Base-by-base conservation (phyloP, 2,797 vertebrate species). In the Cuculus canorus region DNA sequence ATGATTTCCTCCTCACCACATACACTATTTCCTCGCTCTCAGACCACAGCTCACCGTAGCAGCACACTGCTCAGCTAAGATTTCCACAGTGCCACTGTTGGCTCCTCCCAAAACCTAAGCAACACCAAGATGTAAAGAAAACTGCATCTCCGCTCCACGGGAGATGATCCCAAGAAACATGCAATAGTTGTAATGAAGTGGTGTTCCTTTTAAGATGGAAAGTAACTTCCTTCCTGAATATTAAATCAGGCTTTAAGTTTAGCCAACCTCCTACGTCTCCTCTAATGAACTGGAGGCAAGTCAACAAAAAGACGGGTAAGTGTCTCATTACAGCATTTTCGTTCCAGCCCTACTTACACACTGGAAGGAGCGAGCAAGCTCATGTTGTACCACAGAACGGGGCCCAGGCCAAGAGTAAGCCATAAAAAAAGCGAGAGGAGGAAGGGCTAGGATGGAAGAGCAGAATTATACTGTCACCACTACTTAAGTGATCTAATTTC, bases 201-300 rank as follows among this genome's bases (percentile, higher is more conserved):
- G 21, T 48, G 48, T 1, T 93, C 66, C 70, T 90, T 93, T 90
- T n/a, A 86, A 90, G 81, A 96, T 27, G 41, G 92, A 90, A 90
- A 90, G 73, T 66, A 94, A 84, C 87, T 95, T 96, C 96, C 95
- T 96, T 93, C 94, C 95, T 86, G 87, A 86, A 90, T 84, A 91
- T 88, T 90, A 95, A 93, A 84, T 11, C 85, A 57, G 80, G 77
- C 88, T 95, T 94, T 82, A 82, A 70, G 92, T 64, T 92, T 32
- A 93, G 90, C 95, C 92, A 96, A 3, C 77, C 91, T 95, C 91
- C 95, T 86, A 28, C 70, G 24, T 52, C 85, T 66, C 78, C 88
- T 92, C 83, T 90, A 88, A 91, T 77, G 85, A 96, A 93, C 95
- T 96, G 92, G 94, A 95, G 85, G 82, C 56, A 73, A 95, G 91